Evolutionary conservation across 1,140 invertebrate species (phyloP), one percentile per base, ranked within the genome.

Genomic region (Drosophila kikkawai): DNA sequence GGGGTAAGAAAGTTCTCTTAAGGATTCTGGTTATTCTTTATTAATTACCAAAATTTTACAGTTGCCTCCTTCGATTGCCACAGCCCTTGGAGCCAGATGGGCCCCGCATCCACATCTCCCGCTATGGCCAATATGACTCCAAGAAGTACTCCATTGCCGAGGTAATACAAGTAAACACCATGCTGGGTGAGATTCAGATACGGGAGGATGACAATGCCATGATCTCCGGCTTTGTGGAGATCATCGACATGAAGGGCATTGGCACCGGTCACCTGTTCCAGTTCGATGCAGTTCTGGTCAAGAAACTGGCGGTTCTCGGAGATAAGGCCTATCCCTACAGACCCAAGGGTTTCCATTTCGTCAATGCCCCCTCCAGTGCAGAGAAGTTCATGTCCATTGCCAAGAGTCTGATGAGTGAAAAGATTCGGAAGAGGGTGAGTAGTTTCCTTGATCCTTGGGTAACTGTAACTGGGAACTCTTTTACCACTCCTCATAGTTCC

Each of bases 271-370:
- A 95, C 64, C 80, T 95, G 22, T 91, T 93, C 17, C 94, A 94
- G 73, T 94, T 93, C 15, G 94, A 92, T 68, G 93, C 94, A 1
- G 90, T 92, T 3, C 67, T 93, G 39, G 79, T 95, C 12, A 94
- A 94, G 77, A 95, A 95, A 77, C 82, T 95, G 53, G 88, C 90
- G 0, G 91, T 92, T 5, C 60, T 93, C 1, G 87, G 90, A 1
- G 84, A 95, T 90, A 94, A 94, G 61, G 94, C 93, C 5, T 94
- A 93, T 83, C 94, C 94, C 4, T 92, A 94, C 39, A 91, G 94
- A 60, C 93, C 94, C 7, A 94, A 95, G 67, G 93, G 93, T 11
- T 93, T 95, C 39, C 94, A 95, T 75, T 94, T 94, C 64, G 86
- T 95, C n/a, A 94, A 95, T 80, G 91, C 93, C 0, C 94, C 94